Evolutionary conservation across 1,140 invertebrate species (phyloP).

Genomic region (Macrotrachela quadricornifera): DNA sequence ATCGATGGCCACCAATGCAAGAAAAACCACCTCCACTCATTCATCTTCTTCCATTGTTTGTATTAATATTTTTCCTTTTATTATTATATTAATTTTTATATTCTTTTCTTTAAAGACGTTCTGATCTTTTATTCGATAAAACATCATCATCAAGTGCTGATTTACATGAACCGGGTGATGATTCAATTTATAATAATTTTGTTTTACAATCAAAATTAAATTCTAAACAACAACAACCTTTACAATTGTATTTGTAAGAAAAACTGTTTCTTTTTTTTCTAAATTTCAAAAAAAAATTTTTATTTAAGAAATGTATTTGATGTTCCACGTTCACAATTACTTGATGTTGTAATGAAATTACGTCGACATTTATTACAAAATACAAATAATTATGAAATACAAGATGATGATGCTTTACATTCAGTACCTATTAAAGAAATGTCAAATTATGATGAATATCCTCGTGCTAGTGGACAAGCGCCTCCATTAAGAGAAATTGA

Average conservation of each 20-base stretch:
- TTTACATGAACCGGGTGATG: background rate
- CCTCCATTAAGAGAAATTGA: slow-evolving; percentile 78
- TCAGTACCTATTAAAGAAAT: slow-evolving; percentile 86
- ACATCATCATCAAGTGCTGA: background rate
- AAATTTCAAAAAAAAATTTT: no score
- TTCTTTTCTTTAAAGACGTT: background rate
- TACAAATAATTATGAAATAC: no score
- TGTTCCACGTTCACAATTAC: slow-evolving; percentile 38
- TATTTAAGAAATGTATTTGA: slow-evolving; percentile 61
- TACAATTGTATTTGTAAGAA: background rate
- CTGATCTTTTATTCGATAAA: background rate
- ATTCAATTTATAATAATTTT: background rate
- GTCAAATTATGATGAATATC: slow-evolving; percentile 95
- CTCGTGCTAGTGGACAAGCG: slow-evolving; percentile 62
- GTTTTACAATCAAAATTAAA: background rate
- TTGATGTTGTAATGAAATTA: no score
- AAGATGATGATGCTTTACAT: slow-evolving; percentile 53
- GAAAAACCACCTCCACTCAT: background rate
- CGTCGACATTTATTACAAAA: no score
- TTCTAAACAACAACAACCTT: background rate
- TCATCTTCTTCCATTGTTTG: background rate
- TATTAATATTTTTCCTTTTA: no score
- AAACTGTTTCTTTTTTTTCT: no score
- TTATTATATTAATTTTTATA: no score
- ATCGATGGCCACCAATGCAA: background rate